phyloP scores from a whole-genome alignment of 2,888 invertebrate species.

The Mimumesa dahlbomi region DNA sequence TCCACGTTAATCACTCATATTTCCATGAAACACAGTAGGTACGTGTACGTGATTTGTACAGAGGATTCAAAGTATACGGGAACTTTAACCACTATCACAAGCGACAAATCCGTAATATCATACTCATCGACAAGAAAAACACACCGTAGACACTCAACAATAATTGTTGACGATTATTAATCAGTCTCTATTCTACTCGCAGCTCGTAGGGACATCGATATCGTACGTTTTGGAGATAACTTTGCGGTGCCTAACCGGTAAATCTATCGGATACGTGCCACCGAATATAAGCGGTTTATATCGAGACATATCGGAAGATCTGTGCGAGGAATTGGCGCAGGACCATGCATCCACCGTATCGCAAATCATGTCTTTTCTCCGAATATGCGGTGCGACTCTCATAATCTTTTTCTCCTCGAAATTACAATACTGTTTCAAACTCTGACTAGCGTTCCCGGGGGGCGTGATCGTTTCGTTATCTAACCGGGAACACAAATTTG shows the following conservation, averaged over 20 bases:
- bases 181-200: conserved; percentile 49
- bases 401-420: conserved; percentile 76
- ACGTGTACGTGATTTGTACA: no score
- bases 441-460: conserved; percentile 55
- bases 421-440: conserved; percentile 74
- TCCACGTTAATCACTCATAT: conserved; percentile 14
- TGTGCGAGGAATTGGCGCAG: conserved; percentile 56
- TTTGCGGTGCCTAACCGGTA: conserved; percentile 81
- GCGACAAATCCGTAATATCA: conserved; percentile 9
- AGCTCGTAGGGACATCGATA: conserved; percentile 81
- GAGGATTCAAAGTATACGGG: no score
- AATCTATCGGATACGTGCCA: conserved; percentile 93
- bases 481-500: no score
- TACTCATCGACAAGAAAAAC: neutral
- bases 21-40: no score
- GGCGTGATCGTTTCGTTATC: neutral
- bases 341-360: conserved; percentile 85
- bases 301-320: conserved; percentile 49
- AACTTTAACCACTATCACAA: neutral
- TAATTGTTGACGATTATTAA: conserved; percentile 17
- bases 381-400: conserved; percentile 77
- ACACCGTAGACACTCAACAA: conserved; percentile 1
- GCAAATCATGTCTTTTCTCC: conserved; percentile 82
- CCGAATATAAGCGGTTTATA: conserved; percentile 89
- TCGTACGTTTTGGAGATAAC: conserved; percentile 80